Percentiles rank a stretch among this genome's conserved stretches.
Conservation (phyloP, 2,113 vertebrate genomes). For the Bos javanicus region DNA sequence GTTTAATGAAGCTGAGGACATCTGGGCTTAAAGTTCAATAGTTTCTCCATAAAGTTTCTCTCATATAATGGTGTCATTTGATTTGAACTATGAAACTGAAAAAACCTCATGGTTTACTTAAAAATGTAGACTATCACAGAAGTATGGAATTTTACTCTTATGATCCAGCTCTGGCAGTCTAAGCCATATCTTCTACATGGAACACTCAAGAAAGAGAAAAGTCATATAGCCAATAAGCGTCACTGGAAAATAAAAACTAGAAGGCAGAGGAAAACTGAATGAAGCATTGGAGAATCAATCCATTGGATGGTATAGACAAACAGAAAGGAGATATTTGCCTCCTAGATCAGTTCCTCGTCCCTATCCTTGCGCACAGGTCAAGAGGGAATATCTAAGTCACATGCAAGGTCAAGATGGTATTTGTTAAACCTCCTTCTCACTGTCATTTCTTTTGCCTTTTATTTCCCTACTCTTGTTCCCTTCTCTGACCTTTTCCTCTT, state of each 20-base stretch:
- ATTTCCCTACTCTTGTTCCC: neutral
- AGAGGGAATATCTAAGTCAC: neutral
- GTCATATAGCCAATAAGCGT: neutral
- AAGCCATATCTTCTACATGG: neutral
- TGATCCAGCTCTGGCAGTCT: neutral
- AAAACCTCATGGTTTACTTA: neutral
- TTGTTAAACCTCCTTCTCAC: neutral
- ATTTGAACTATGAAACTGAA: neutral
- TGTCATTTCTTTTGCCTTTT: neutral
- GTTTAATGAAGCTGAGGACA: neutral
- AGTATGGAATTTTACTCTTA: neutral
- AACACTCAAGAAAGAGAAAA: neutral
- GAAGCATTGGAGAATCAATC: neutral
- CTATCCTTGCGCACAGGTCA: neutral
- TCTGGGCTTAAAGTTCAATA: neutral
- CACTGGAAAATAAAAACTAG: neutral
- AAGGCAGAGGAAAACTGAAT: neutral
- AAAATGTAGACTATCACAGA: neutral
- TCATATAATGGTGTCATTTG: neutral
- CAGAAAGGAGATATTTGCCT: neutral
- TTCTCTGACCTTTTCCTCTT: neutral
- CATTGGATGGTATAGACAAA: neutral
- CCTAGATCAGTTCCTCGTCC: neutral
- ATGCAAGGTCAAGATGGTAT: neutral
- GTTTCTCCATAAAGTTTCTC: neutral